phyloP scores from a whole-genome alignment of 2,888 invertebrate genomes.

The Apamea monoglypha region DNA sequence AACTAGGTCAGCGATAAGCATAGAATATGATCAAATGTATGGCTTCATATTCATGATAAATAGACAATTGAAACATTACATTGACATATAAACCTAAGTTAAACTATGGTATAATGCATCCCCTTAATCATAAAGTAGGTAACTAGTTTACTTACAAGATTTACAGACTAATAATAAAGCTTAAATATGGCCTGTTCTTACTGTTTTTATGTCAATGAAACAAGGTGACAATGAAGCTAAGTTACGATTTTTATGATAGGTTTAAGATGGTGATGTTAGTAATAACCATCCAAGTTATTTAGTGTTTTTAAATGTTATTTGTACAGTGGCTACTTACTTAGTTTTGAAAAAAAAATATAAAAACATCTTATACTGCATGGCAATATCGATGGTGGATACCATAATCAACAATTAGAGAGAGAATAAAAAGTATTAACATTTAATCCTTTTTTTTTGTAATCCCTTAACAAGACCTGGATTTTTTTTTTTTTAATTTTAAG shows the following conservation, averaged over 20 bases:
- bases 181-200: neutral
- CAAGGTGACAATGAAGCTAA: constrained; percentile 3
- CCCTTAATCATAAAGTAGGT: neutral
- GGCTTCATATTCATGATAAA: neutral
- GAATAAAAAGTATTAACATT: neutral
- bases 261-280: neutral
- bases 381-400: neutral
- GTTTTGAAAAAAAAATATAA: too few species aligned
- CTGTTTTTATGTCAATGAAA: constrained; percentile 2
- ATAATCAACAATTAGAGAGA: neutral
- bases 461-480: neutral
- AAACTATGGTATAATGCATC: neutral
- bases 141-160: constrained; percentile 5
- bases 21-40: too few species aligned
- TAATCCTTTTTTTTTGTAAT: neutral
- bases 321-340: too few species aligned
- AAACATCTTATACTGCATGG: too few species aligned
- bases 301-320: neutral
- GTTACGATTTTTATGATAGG: neutral
- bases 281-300: too few species aligned
- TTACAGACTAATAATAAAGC: neutral
- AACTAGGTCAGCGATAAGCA: constrained; percentile 41
- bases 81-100: constrained; percentile 32
- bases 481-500: neutral
- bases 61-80: neutral